Conservation (phyloP, 2,797 vertebrate species). For the Lagorchestes hirsutus region DNA sequence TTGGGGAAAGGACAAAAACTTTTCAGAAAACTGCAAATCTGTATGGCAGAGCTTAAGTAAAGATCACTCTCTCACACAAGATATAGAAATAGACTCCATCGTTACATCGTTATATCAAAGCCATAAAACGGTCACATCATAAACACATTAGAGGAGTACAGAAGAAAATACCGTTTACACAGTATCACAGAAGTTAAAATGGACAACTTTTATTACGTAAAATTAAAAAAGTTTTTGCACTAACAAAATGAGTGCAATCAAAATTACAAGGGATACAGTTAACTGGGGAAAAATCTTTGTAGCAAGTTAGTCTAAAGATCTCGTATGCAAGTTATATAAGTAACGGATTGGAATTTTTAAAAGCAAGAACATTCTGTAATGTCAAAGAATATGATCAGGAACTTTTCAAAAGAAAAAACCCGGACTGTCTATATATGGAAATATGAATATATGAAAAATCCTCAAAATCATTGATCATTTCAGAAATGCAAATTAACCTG, state of each 20-base stretch:
- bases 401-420: not conserved
- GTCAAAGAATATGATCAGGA: not conserved
- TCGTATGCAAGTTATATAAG: not conserved
- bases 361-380: too few species aligned
- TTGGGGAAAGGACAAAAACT: not conserved
- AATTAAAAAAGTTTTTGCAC: not conserved
- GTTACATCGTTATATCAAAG: not conserved
- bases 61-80: not conserved
- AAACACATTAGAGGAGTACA: not conserved
- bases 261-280: not conserved
- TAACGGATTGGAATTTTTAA: not conserved
- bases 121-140: not conserved
- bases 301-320: not conserved
- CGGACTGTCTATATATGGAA: not conserved
- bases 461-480: not conserved
- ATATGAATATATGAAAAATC: not conserved
- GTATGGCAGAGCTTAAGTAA: too few species aligned
- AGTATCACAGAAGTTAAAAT: not conserved
- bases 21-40: not conserved
- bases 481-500: not conserved
- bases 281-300: not conserved
- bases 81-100: not conserved
- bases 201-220: not conserved
- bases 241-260: not conserved
- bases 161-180: not conserved